Percentiles rank a stretch among this genome's conserved stretches.
Evolutionary conservation across 2,113 vertebrate genomes (phyloP).

Genomic region (Vidua chalybeata): DNA sequence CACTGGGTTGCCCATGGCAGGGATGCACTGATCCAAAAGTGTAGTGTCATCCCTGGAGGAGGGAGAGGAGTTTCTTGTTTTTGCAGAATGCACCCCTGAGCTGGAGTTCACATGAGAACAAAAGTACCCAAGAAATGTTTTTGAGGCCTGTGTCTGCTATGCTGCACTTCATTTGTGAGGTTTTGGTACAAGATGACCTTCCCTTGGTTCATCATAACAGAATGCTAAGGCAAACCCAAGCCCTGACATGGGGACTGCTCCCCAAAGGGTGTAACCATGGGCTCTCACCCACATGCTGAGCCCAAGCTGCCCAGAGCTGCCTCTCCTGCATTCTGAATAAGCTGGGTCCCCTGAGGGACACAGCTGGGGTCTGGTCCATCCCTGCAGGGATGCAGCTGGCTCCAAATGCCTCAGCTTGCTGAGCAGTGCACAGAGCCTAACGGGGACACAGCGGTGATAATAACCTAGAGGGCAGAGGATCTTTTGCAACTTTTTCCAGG

Average conservation of each 20-base stretch:
- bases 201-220: neutral
- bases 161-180: neutral
- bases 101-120: neutral
- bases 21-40: neutral
- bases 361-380: neutral
- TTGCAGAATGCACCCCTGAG: neutral
- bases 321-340: neutral
- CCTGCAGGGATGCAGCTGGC: neutral
- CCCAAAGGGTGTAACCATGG: neutral
- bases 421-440: neutral
- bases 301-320: neutral
- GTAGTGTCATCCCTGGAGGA: neutral
- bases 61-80: neutral
- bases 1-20: neutral
- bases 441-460: too few species aligned
- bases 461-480: neutral
- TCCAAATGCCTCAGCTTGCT: neutral
- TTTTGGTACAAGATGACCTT: neutral
- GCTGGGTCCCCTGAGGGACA: neutral
- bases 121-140: neutral
- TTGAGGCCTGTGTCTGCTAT: neutral
- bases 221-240: neutral
- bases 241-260: neutral
- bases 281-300: rapidly evolving
- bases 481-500: neutral